Evolutionary conservation across 2,797 vertebrate species (phyloP).

Genomic region (Phrynocephalus guinanensis): DNA sequence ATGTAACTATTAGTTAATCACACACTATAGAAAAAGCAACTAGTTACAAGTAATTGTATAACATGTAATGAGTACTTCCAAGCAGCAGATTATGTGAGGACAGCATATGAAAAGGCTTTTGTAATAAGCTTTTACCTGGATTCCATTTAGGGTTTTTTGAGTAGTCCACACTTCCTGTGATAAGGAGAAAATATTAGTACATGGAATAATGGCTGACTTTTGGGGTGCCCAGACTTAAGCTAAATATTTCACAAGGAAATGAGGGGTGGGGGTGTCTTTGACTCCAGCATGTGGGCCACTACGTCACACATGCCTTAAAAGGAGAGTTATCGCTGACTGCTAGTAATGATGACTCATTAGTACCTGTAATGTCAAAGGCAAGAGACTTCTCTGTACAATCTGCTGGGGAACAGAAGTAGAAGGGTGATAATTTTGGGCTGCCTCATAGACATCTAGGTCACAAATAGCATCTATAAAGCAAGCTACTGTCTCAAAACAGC

Average conservation of each 20-base stretch:
- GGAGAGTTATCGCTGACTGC: no score
- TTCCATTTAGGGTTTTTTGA: fast-evolving
- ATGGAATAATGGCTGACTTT: neutral
- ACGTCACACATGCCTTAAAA: no score
- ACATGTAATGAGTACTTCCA: neutral
- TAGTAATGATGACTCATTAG: no score
- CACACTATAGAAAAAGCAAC: neutral
- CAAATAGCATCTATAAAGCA: no score
- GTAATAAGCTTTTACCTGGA: neutral
- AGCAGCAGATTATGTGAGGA: neutral
- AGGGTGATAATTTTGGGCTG: no score
- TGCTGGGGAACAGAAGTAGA: no score
- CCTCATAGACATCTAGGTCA: no score
- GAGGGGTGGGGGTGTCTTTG: neutral
- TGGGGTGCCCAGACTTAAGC: neutral
- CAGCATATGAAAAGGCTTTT: neutral
- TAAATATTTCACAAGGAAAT: neutral
- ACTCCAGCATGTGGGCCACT: neutral
- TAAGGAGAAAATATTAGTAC: neutral
- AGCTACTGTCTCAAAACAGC: no score
- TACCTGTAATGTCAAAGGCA: no score
- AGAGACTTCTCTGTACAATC: no score
- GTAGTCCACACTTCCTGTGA: neutral
- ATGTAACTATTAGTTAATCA: no score
- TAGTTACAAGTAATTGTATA: neutral